These are phyloP conservation scores for Megalonaias nervosa DNA, from an alignment of 1,140 invertebrate genomes.

Conservation along the genomic window DNA sequence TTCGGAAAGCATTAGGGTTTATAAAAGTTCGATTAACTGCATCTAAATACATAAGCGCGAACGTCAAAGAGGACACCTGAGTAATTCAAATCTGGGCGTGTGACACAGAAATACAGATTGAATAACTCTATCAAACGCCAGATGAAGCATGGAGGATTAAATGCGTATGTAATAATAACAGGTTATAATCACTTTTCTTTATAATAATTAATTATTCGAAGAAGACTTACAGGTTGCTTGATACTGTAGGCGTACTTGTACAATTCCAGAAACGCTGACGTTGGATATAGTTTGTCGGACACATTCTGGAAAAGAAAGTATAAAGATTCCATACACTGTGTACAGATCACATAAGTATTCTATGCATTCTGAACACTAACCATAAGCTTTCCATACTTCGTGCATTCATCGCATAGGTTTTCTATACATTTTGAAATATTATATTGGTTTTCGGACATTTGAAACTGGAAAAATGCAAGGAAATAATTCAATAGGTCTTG, in stretches of 20 bases:
- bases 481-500: too few species aligned
- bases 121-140: too few species aligned
- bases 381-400: neutral
- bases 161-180: too few species aligned
- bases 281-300: constrained; percentile 55
- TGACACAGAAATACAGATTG: too few species aligned
- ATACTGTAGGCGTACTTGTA: constrained; percentile 61
- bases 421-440: neutral
- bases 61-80: too few species aligned
- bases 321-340: neutral
- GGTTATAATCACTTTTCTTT: neutral
- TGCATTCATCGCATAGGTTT: neutral
- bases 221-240: constrained; percentile 54
- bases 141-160: too few species aligned
- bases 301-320: constrained; percentile 52
- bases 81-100: too few species aligned
- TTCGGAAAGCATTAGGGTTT: too few species aligned
- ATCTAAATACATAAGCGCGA: too few species aligned
- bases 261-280: constrained; percentile 61
- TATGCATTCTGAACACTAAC: neutral
- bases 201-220: neutral
- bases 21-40: too few species aligned
- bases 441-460: neutral
- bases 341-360: neutral
- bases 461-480: too few species aligned